Evolutionary conservation across 2,113 vertebrate genomes (phyloP), one percentile per base, ranked within the genome.

Genomic region (Dermatemys mawii): DNA sequence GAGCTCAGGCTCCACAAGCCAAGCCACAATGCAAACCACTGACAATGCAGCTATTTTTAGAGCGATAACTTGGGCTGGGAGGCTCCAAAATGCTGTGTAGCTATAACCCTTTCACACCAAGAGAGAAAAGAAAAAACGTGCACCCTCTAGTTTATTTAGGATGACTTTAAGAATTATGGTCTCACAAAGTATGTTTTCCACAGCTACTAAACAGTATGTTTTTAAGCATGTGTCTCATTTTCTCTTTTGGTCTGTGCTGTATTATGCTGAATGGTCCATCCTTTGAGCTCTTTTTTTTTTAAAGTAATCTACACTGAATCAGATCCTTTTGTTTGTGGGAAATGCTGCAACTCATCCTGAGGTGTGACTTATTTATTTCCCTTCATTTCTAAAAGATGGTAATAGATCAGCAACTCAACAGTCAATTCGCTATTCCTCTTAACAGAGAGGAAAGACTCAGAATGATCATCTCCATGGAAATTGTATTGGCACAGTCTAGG

Each of bases 391-490:
- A 78, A 89, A 87, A 84, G 0, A 1, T 75, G 73, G 73, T 88
- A 0, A 0, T 86, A 17, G 10, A 75, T 46, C 94, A 88, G 95
- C 93, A 79, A 78, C 93, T 94, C 91, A 51, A 79, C 90, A 86
- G 0, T 83, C 87, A 78, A 87, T 84, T 93, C 80, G 84, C 84
- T 95, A 84, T 85, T 90, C 93, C 78, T 96, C 84, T 67, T 94
- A 97, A 96, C 96, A 97, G 96, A 96, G 96, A 94, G 83, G 90
- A 83, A 97, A 95, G 95, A 97, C 94, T 96, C 94, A 97, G 95
- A 95, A 92, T 85, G 97, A 96, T 97, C 96, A 97, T 97, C 97
- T 97, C 97, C 97, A 97, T 97, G 97, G 97, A 97, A 97, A 97
- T 97, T 96, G 95, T 96, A 91, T 96, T 97, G 97, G 97, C 95